Evolutionary conservation across 2,888 invertebrate genomes (phyloP), one percentile per base, ranked within the genome.

Genomic region (Agapostemon virescens): DNA sequence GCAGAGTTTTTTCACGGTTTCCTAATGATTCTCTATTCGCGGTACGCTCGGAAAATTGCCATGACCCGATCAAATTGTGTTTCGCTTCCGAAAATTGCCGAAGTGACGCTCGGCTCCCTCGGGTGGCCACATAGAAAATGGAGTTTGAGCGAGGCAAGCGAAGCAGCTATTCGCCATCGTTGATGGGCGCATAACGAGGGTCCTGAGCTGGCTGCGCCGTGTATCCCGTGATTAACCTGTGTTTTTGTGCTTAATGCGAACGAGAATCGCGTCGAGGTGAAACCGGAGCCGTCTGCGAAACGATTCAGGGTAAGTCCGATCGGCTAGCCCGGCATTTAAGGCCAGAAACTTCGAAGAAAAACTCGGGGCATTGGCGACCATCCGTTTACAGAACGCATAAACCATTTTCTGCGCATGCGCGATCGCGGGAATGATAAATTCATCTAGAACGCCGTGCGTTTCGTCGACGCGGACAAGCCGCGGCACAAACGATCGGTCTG

Each of bases 121-220:
- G 83, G 87, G 82, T 85, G 81, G 84, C 85, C 89, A 89, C 88
- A 88, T 89, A 88, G 91, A 91, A 91, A 91, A 91, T 91, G 91
- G 91, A 89, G 90, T 88, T 87, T 83, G 84, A 88, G 84, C 85
- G 82, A 81, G 88, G 86, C 85, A 84, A 89, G 84, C 88, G 81
- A 88, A 87, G 88, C 89, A 90, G 88, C 88, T 88, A 91, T 89
- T 91, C 91, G 90, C 91, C 90, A 91, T 91, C 89, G 91, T 91
- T 89, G 89, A 90, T 89, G 88, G 89, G 81, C 82, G 86, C 85
- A 87, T 80, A 87, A 85, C 83, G 86, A 84, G 75, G 75, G 76
- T 86, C 77, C 77, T 82, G 84, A 88, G 70, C 79, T 84, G 86
- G 86, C 82, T 79, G 88, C 74, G 85, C 76, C 84, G 69, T 42